Evolutionary conservation across 1,140 invertebrate genomes (phyloP), one percentile per base, ranked within the genome.

Genomic region (Drosophila arizonae): DNA sequence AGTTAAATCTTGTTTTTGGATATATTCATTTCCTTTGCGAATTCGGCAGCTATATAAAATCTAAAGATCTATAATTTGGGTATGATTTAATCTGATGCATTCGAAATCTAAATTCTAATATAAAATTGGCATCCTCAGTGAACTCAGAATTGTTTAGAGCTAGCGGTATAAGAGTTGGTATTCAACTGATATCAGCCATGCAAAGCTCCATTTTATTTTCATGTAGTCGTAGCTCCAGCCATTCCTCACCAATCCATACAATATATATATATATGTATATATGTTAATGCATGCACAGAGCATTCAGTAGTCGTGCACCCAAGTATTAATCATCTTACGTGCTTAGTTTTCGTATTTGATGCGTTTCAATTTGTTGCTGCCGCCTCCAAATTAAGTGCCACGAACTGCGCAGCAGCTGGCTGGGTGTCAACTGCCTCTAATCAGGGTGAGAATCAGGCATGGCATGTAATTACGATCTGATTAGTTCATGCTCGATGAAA

Each of bases 361-460:
- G 55, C 24, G n/a, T 39, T 73, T 51, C 51, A 33, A 33, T 43
- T 65, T 56, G 33, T 45, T 57, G 26, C 30, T 64, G 46, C 10
- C 30, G 28, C 24, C 48, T 21, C 58, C 52, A 62, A 56, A 62
- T 62, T 69, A 39, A 41, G 58, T 57, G 51, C 58, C 66, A 55
- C 56, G 41, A 55, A 72, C 54, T 72, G 64, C 70, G 72, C 66
- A 74, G 58, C 69, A 68, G 56, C 36, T 52, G 54, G 24, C 30
- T 33, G 55, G 58, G 46, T 58, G 54, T 54, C 52, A 52, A 54
- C 55, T 70, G 58, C 1, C 21, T 56, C 67, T 57, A 71, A 71
- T 71, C 61, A 51, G 24, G 50, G n/a, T 33, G 11, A 8, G 10
- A 26, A 60, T 39, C 43, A 24, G 11, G 6, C 54, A 39, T 46